These are phyloP conservation scores for Phymatocera aterrima DNA, from an alignment of 2,888 invertebrate genomes.

Conservation along the genomic window DNA sequence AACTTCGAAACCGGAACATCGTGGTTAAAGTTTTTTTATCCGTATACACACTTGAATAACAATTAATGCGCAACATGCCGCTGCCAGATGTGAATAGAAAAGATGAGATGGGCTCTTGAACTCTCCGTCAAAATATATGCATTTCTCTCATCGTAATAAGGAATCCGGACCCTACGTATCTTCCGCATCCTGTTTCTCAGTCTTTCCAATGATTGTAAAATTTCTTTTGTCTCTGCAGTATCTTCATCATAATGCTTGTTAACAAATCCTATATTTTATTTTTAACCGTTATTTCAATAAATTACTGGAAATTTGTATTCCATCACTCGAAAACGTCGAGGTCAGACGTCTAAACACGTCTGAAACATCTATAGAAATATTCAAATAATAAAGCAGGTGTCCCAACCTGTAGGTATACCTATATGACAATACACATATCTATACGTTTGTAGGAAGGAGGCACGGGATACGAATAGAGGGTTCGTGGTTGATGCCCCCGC, in stretches of 20 bases:
- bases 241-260: background rate
- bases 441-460: too few relatives aligned
- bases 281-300: background rate
- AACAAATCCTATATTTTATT: background rate
- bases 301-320: background rate
- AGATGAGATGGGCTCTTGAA: background rate
- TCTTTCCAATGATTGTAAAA: background rate
- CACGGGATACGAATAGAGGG: constrained; percentile 31
- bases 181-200: constrained; percentile 24
- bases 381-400: constrained; percentile 32
- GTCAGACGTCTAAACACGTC: constrained; percentile 17
- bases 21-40: background rate
- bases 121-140: background rate
- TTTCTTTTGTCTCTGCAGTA: background rate
- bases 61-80: constrained; percentile 23
- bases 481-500: constrained; percentile 28
- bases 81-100: constrained; percentile 34
- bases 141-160: background rate
- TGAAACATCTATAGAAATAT: constrained; percentile 14
- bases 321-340: background rate
- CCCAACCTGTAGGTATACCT: background rate
- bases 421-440: too few relatives aligned
- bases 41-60: constrained; percentile 14
- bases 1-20: constrained; percentile 24
- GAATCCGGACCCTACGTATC: background rate